phyloP scores from a whole-genome alignment of 2,113 vertebrate genomes.

The Hydropotes inermis region DNA sequence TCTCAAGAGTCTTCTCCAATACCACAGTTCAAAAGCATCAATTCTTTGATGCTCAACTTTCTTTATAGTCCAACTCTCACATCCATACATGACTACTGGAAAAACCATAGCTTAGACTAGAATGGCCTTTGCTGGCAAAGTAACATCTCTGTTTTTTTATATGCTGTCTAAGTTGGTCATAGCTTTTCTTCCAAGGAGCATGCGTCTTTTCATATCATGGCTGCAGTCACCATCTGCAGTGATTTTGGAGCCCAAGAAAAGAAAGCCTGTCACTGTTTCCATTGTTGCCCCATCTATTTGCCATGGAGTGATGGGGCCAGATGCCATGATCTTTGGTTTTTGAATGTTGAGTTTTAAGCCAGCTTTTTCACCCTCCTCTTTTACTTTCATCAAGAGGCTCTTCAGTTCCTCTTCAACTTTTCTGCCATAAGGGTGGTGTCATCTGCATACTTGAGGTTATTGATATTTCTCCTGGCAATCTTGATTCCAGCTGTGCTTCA shows the following conservation, averaged over 20 bases:
- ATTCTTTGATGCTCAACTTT: rapidly evolving
- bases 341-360: not conserved
- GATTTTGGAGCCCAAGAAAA: not conserved
- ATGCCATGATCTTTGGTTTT: not conserved
- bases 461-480: not conserved
- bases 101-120: not conserved
- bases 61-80: not conserved
- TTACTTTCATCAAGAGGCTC: not conserved
- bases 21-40: not conserved
- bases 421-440: not conserved
- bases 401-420: not conserved
- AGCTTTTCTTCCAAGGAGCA: not conserved
- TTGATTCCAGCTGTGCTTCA: not conserved
- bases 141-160: not conserved
- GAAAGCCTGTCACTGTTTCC: not conserved
- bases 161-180: not conserved
- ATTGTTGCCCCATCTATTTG: not conserved
- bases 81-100: not conserved
- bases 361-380: not conserved
- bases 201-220: not conserved
- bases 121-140: not conserved
- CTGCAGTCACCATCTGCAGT: not conserved
- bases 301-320: not conserved
- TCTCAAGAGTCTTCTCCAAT: not conserved
- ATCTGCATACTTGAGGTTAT: not conserved